Base-by-base conservation (phyloP, 1,140 invertebrate genomes). In the Rhyacophila brunnea region DNA sequence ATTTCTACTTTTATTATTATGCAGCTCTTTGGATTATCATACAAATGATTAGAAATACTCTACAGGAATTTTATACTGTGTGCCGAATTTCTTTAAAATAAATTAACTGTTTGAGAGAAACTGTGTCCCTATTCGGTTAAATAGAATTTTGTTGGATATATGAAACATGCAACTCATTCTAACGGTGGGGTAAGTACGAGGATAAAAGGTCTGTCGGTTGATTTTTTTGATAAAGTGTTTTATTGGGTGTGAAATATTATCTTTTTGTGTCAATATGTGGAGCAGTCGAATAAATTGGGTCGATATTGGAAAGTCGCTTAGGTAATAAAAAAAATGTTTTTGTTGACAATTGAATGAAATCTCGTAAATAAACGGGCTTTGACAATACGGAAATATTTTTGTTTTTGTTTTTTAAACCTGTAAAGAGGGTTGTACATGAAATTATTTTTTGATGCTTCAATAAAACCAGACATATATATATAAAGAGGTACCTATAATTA, bases 201-300 rank as follows among this genome's bases (percentile, higher is more conserved):
- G 23, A 28, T 28, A 28, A 28, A 28, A 9, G 23, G 9, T 28
- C 4, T 5, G 23, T 5, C 9, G 23, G 23, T 28, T 28, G 23
- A 28, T 28, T 28, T 28, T 19, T 38, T 50, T 38, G 14, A 17
- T 11, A 38, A 50, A 50, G 9, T 50, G 18, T 19, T 38, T 5
- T 28, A 50, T 50, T 38, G 48, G 15, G 32, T 50, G 48, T 50
- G 48, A 50, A 50, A 36, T 50, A 50, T 36, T 50, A 35, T 15
- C 47, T 40, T 50, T 50, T 50, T 50, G 17, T 17, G 9, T 3
- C 19, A 11, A 18, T 35, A 38, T 17, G 17, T 50, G 17, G 32
- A 35, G 48, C 14, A 17, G 10, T 17, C 38, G 19, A 50, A 50
- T 50, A 36, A 50, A 36, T 17, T 32, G 48, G 48, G 38, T 50